Conservation (phyloP, 2,113 vertebrate species). For the Pleuronectes platessa region DNA sequence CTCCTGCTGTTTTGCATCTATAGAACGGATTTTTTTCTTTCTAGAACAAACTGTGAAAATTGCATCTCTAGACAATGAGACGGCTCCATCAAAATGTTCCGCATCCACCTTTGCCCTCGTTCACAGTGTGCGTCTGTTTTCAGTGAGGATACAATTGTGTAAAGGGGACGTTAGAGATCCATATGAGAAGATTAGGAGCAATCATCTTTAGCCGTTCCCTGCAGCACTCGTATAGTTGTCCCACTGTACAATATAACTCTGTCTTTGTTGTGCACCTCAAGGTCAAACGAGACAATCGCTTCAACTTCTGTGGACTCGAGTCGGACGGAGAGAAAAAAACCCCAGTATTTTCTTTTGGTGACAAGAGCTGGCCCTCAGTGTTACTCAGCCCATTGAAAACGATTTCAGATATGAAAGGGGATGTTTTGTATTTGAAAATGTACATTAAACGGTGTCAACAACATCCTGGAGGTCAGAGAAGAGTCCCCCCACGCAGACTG, state of each 20-base stretch:
- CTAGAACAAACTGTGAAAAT: slow-evolving; percentile 69
- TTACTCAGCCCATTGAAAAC: slow-evolving; percentile 68
- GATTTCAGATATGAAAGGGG: slow-evolving; percentile 71
- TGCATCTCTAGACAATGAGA: slow-evolving; percentile 60
- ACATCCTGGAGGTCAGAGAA: slow-evolving; percentile 71
- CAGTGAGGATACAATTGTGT: slow-evolving; percentile 61
- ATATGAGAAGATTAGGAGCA: slow-evolving; percentile 60
- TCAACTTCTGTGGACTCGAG: slow-evolving; percentile 58
- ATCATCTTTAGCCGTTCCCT: slow-evolving; percentile 46
- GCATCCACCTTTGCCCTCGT: slow-evolving; percentile 55
- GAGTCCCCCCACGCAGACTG: slow-evolving; percentile 78
- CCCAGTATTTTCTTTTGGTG: slow-evolving; percentile 61
- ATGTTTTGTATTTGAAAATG: slow-evolving; percentile 78
- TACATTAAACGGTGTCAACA: slow-evolving; percentile 81
- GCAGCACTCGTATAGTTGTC: slow-evolving; percentile 55
- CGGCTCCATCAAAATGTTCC: slow-evolving; percentile 46
- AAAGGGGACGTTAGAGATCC: slow-evolving; percentile 47
- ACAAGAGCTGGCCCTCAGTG: slow-evolving; percentile 65
- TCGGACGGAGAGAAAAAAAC: slow-evolving; percentile 25
- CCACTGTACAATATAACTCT: slow-evolving; percentile 61
- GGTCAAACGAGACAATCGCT: slow-evolving; percentile 63
- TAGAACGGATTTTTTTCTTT: slow-evolving; percentile 47
- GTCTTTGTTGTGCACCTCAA: slow-evolving; percentile 63
- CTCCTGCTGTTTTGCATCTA: slow-evolving; percentile 64
- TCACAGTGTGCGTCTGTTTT: slow-evolving; percentile 62